These are phyloP conservation scores for Hybos culiciformis DNA, from an alignment of 2,888 invertebrate genomes.

Conservation along the genomic window DNA sequence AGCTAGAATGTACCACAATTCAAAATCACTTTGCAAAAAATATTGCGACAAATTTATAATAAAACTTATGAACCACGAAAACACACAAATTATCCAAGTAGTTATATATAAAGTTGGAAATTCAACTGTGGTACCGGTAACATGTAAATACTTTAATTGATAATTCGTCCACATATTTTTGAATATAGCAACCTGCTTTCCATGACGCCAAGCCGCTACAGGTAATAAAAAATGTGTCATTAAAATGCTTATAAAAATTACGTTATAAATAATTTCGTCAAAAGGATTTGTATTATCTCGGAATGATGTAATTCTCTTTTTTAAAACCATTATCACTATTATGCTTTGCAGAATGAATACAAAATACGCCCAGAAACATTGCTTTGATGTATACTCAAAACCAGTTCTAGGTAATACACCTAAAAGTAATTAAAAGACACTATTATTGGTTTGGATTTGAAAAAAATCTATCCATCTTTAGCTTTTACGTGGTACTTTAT, in stretches of 20 bases:
- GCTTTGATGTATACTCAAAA: slow-evolving; percentile 51
- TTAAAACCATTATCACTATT: slow-evolving; percentile 40
- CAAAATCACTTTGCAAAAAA: slow-evolving; percentile 56
- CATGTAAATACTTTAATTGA: slow-evolving; percentile 41
- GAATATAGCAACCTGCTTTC: slow-evolving; percentile 54
- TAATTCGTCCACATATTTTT: slow-evolving; percentile 70
- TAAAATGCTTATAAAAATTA: slow-evolving; percentile 57
- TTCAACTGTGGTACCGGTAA: slow-evolving; percentile 44
- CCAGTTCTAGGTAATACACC: slow-evolving; percentile 40
- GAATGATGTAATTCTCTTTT: slow-evolving; percentile 42
- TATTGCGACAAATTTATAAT: slow-evolving; percentile 53
- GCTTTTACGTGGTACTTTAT: no score
- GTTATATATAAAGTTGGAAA: slow-evolving; percentile 49
- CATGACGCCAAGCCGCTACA: slow-evolving; percentile 56
- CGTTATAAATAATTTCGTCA: slow-evolving; percentile 60
- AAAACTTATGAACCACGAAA: slow-evolving; percentile 52
- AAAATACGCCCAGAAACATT: slow-evolving; percentile 51
- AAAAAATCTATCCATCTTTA: no score
- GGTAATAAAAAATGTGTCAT: slow-evolving; percentile 58
- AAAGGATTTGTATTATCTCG: slow-evolving; percentile 48
- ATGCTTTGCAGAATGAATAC: slow-evolving; percentile 48
- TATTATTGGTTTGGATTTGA: no score
- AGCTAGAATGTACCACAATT: slow-evolving; percentile 57
- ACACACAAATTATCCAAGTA: slow-evolving; percentile 50
- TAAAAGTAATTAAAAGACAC: no score